Evolutionary conservation across 2,888 invertebrate species (phyloP).

Genomic region (Mylabris sibirica): DNA sequence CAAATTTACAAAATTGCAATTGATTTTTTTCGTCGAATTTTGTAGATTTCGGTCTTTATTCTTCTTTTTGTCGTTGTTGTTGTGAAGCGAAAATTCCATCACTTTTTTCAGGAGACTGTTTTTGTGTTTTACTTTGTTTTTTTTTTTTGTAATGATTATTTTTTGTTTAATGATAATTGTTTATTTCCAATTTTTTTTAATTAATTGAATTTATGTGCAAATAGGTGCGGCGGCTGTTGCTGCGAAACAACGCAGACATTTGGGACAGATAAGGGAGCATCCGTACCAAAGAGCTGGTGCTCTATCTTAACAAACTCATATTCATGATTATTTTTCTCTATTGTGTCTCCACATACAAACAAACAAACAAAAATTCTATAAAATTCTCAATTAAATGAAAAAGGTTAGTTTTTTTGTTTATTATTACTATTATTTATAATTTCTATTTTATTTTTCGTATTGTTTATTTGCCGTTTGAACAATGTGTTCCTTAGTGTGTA

Average conservation of each 20-base stretch:
- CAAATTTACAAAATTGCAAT: conserved; percentile 7
- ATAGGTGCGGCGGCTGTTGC: conserved; percentile 81
- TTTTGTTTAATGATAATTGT: conserved; percentile 33
- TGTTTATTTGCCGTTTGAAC: conserved; percentile 35
- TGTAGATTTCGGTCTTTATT: too few species aligned
- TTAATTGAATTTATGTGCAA: conserved; percentile 48
- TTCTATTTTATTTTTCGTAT: conserved; percentile 37
- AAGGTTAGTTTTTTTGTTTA: conserved; percentile 57
- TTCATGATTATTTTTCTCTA: too few species aligned
- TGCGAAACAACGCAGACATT: conserved; percentile 81
- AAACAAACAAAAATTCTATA: conserved; percentile 21
- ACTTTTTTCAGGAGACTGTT: conserved; percentile 45
- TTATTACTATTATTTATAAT: conserved; percentile 37
- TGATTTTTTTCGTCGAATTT: background rate
- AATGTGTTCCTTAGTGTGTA: conserved; percentile 45
- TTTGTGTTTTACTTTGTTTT: conserved; percentile 21
- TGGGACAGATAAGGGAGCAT: conserved; percentile 93
- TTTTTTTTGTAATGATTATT: background rate
- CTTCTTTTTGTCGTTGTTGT: background rate
- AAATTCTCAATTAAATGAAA: conserved; percentile 23
- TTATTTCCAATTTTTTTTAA: conserved; percentile 24
- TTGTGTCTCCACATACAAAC: background rate
- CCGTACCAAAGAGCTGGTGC: conserved; percentile 97
- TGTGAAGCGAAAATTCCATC: conserved; percentile 21
- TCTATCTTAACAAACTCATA: conserved; percentile 66